Evolutionary conservation across 2,797 vertebrate species (phyloP).

Genomic region (Onychomys torridus): DNA sequence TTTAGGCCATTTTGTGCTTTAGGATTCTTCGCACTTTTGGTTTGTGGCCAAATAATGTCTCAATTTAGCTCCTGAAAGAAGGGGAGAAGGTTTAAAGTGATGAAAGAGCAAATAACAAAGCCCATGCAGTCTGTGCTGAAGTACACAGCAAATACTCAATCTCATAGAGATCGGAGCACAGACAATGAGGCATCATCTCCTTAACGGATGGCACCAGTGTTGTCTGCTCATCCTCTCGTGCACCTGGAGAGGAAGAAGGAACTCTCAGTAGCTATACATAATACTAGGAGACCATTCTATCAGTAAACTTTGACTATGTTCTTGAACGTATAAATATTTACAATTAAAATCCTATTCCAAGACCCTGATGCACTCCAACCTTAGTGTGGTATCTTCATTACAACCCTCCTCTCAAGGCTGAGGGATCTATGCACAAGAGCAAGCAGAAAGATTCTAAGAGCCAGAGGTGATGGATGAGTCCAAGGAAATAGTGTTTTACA

Average conservation of each 20-base stretch:
- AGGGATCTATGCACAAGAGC: background rate
- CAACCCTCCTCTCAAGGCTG: background rate
- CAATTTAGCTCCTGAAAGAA: conserved; percentile 7
- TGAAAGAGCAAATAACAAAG: conserved; percentile 10
- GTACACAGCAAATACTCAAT: background rate
- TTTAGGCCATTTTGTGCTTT: background rate
- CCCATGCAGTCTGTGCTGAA: background rate
- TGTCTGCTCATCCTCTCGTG: background rate
- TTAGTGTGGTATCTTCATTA: background rate
- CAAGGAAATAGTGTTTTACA: background rate
- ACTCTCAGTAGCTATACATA: background rate
- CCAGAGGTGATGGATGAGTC: background rate
- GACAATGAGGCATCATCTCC: background rate
- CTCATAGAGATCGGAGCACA: background rate
- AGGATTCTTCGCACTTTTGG: background rate
- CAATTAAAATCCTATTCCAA: background rate
- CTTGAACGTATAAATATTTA: conserved; percentile 12
- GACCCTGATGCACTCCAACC: background rate
- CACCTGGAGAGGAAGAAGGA: background rate
- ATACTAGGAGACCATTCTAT: background rate
- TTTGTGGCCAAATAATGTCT: background rate
- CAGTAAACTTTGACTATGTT: background rate
- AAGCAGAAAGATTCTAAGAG: background rate
- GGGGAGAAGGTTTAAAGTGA: conserved; percentile 14
- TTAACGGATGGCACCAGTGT: background rate